Conservation (phyloP, 2,113 vertebrate species). For the Archilochus colubris region DNA sequence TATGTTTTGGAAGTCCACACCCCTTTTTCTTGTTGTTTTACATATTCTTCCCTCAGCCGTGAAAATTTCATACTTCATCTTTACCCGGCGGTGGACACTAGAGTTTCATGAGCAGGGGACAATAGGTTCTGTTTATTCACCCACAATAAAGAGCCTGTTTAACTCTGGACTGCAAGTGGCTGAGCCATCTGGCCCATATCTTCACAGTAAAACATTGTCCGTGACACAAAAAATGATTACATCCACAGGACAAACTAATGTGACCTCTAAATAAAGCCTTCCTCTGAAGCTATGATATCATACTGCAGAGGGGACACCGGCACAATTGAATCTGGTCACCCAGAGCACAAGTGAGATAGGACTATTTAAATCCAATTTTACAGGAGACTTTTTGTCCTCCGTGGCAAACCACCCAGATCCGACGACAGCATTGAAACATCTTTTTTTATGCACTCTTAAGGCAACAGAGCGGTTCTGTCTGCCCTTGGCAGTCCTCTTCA, state of each 20-base stretch:
- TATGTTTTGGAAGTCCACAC: slow-evolving; percentile 52
- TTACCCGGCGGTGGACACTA: slow-evolving; percentile 78
- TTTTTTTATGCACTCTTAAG: slow-evolving; percentile 81
- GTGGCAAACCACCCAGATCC: slow-evolving; percentile 80
- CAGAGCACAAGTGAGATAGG: slow-evolving; percentile 84
- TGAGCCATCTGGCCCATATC: slow-evolving; percentile 85
- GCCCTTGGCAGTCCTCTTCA: slow-evolving; percentile 72
- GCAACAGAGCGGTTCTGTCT: slow-evolving; percentile 78
- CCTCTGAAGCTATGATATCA: slow-evolving; percentile 89
- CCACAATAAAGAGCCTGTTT: slow-evolving; percentile 81
- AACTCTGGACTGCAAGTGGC: slow-evolving; percentile 80
- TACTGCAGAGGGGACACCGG: slow-evolving; percentile 80
- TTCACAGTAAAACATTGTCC: slow-evolving; percentile 89
- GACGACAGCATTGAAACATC: slow-evolving; percentile 84
- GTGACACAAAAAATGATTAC: slow-evolving; percentile 86
- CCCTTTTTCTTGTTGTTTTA: slow-evolving; percentile 65
- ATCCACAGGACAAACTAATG: slow-evolving; percentile 84
- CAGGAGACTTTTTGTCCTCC: slow-evolving; percentile 84
- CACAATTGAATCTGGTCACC: slow-evolving; percentile 87
- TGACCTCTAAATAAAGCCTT: slow-evolving; percentile 84
- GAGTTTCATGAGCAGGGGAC: slow-evolving; percentile 81
- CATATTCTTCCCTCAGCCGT: slow-evolving; percentile 72
- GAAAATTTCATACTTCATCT: slow-evolving; percentile 81
- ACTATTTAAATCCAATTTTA: slow-evolving; percentile 82
- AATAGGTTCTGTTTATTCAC: slow-evolving; percentile 82